These are phyloP conservation scores for Rhegmatorhina hoffmannsi DNA, from an alignment of 2,113 vertebrate species.

Conservation along the genomic window DNA sequence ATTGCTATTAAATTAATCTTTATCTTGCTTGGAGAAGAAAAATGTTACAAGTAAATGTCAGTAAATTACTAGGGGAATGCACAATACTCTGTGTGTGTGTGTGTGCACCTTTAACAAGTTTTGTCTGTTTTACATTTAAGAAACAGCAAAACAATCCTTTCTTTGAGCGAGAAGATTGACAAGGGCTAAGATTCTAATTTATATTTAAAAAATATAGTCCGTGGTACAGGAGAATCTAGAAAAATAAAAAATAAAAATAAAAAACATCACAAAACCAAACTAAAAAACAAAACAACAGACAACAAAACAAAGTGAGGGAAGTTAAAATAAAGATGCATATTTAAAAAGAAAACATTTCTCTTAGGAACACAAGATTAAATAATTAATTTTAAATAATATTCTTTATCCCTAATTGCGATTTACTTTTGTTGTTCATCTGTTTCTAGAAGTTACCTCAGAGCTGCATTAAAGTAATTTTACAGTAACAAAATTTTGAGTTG, in stretches of 20 bases:
- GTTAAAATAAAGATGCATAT: neutral
- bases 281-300: neutral
- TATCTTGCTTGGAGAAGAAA: neutral
- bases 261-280: neutral
- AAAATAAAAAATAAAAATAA: neutral
- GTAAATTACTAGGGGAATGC: neutral
- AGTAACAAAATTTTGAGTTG: neutral
- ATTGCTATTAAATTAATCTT: neutral
- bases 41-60: neutral
- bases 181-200: neutral
- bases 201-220: neutral
- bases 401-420: neutral
- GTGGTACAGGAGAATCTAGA: neutral
- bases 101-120: neutral
- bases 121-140: neutral
- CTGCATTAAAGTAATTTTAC: neutral
- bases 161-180: neutral
- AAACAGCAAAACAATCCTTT: neutral
- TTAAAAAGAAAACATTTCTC: neutral
- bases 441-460: neutral
- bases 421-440: neutral
- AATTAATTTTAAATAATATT: neutral
- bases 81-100: accelerated
- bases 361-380: neutral
- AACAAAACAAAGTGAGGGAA: neutral